Base-by-base conservation (phyloP, 2,113 vertebrate species). In the Neodontobutis hainanensis region DNA sequence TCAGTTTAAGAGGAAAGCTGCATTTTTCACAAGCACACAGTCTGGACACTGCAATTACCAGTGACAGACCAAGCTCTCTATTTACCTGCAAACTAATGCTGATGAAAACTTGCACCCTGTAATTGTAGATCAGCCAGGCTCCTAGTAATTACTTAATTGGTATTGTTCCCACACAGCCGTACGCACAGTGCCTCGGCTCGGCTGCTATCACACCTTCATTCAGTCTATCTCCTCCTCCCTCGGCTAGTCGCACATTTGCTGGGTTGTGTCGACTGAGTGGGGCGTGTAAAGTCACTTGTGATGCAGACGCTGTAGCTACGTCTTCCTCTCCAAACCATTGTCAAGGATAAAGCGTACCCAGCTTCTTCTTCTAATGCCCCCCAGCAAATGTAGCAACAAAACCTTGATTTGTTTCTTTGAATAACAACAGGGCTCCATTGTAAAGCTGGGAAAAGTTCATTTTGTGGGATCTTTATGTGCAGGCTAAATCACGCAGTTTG, bases 71-170 rank as follows among this genome's bases (percentile, higher is more conserved):
- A 73, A 78, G 70, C 57, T 51, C 68, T 83, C 63, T 77, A 77
- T 87, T 87, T 90, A 88, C 87, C 80, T 83, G 69, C 74, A 77
- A 78, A 80, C 61, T 71, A 83, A 76, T 79, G 27, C 49, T 68
- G 73, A 84, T 83, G 74, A 76, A 83, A 87, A 83, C 79, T 72
- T 75, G 65, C 65, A 78, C 50, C 68, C 79, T 57, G 27, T 81
- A 88, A 84, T 90, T 84, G 69, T 71, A 52, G 65, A 69, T 80
- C 74, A 83, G 78, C 75, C 74, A 67, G 58, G 61, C 75, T 78
- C 63, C 49, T 68, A 83, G 74, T 90, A 88, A 90, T 88, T 77
- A 83, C 86, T 81, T 87, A 85, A 85, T 89, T 90, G 66, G 49
- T 68, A 74, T 77, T 79, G 68, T 84, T 80, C 75, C 60, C 75